phyloP scores from a whole-genome alignment of 2,113 vertebrate species.

The Ictidomys tridecemlineatus region DNA sequence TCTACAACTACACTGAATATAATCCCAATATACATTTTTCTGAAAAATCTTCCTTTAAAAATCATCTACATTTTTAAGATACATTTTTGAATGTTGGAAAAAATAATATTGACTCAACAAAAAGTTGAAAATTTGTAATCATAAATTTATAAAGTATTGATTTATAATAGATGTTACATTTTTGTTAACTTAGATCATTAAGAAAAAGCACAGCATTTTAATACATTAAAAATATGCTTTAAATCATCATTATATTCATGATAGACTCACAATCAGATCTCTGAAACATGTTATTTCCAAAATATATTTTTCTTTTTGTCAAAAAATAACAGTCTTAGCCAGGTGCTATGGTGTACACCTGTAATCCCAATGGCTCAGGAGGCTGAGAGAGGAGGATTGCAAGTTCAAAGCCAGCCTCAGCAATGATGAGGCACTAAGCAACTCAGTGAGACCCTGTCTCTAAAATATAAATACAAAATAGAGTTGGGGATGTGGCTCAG shows the following conservation, averaged over 20 bases:
- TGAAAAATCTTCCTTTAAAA: neutral
- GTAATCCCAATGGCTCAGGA: no score
- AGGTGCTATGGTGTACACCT: no score
- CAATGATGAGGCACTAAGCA: no score
- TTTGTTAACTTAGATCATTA: neutral
- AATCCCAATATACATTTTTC: neutral
- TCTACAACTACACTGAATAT: neutral
- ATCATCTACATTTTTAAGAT: neutral
- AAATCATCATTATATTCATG: neutral
- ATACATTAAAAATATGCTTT: slow-evolving; percentile 15
- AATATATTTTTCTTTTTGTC: neutral
- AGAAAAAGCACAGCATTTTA: neutral
- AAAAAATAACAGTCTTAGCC: neutral
- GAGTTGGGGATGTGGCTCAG: no score
- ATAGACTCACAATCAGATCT: neutral
- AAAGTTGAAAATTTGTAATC: neutral
- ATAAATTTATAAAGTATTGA: neutral
- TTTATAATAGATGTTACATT: neutral
- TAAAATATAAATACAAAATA: no score
- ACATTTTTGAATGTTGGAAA: neutral
- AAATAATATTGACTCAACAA: neutral
- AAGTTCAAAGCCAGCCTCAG: no score
- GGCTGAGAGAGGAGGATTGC: no score
- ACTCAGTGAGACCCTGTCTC: no score
- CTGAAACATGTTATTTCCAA: neutral